These are phyloP conservation scores for Phrynosoma blainvillii DNA, from an alignment of 2,113 vertebrate genomes.

Conservation along the genomic window DNA sequence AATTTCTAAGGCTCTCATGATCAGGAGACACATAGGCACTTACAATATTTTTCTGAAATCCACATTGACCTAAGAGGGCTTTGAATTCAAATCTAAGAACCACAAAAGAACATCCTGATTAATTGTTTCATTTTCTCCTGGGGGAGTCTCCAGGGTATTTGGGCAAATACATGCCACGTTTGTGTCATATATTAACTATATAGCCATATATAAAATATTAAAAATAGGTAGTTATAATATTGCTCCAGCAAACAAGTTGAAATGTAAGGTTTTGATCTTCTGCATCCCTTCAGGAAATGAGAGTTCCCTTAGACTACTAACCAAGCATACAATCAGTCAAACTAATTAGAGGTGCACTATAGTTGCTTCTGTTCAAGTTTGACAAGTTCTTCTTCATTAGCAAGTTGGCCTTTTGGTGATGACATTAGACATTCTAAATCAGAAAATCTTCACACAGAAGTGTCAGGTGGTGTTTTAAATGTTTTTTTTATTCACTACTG, in stretches of 20 bases:
- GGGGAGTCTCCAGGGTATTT: not conserved
- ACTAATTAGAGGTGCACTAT: slow-evolving; percentile 20
- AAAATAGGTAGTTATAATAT: not conserved
- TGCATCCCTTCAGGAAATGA: slow-evolving; percentile 33
- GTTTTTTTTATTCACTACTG: not conserved
- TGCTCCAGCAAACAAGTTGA: not conserved
- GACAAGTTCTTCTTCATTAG: slow-evolving; percentile 48
- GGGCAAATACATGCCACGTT: not conserved
- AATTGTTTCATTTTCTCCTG: not conserved
- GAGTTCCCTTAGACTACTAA: not conserved
- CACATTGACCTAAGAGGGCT: not conserved
- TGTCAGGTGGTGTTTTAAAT: slow-evolving; percentile 30
- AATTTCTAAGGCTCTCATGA: not conserved
- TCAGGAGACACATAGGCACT: not conserved
- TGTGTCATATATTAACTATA: not conserved
- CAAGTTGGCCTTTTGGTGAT: slow-evolving; percentile 18
- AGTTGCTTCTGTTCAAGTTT: slow-evolving; percentile 32
- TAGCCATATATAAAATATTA: not conserved
- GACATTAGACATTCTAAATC: not conserved
- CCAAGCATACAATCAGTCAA: slow-evolving; percentile 29
- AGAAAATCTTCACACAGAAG: slow-evolving; percentile 29
- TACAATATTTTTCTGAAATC: not conserved
- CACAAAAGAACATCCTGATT: not conserved
- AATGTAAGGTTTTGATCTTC: slow-evolving; percentile 9
- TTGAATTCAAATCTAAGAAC: not conserved